Conservation (phyloP, 1,140 invertebrate genomes). For the Berghia stephanieae region DNA sequence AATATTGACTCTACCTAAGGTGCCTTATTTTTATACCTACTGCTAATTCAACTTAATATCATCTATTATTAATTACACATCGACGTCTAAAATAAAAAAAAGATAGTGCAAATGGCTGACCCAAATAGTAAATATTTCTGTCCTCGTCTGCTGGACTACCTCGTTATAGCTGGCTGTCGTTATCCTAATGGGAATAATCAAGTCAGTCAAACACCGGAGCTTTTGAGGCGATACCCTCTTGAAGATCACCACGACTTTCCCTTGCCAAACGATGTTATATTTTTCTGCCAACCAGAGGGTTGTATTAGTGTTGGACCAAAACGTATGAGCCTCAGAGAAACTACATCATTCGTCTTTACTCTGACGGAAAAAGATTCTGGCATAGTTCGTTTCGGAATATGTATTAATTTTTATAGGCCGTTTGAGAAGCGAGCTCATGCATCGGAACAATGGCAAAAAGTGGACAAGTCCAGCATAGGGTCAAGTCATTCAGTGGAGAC, state of each 20-base stretch:
- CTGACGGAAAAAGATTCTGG: constrained; percentile 99
- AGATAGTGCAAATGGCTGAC: constrained; percentile 22
- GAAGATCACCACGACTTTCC: constrained; percentile 97
- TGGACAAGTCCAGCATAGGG: constrained; percentile 37
- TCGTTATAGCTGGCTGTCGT: constrained; percentile 92
- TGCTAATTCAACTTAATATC: background rate
- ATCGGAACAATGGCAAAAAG: constrained; percentile 41
- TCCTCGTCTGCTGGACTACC: constrained; percentile 84
- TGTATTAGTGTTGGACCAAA: constrained; percentile 89
- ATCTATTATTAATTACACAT: background rate
- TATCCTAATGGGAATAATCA: constrained; percentile 70
- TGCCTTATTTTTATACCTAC: background rate
- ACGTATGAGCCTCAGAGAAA: constrained; percentile 77
- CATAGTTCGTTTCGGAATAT: constrained; percentile 83
- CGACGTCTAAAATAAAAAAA: background rate
- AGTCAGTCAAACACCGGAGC: constrained; percentile 65
- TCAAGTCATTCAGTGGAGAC: constrained; percentile 56
- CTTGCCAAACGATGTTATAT: constrained; percentile 96
- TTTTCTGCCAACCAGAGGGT: constrained; percentile 99
- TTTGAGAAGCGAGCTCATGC: constrained; percentile 73
- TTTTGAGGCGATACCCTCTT: constrained; percentile 86
- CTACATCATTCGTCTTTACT: constrained; percentile 97
- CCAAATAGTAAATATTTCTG: constrained; percentile 70
- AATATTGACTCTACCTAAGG: background rate
- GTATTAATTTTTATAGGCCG: constrained; percentile 97